Base-by-base conservation (phyloP, 64 coral and sea anemone genomes). In the Stylophora pistillata region DNA sequence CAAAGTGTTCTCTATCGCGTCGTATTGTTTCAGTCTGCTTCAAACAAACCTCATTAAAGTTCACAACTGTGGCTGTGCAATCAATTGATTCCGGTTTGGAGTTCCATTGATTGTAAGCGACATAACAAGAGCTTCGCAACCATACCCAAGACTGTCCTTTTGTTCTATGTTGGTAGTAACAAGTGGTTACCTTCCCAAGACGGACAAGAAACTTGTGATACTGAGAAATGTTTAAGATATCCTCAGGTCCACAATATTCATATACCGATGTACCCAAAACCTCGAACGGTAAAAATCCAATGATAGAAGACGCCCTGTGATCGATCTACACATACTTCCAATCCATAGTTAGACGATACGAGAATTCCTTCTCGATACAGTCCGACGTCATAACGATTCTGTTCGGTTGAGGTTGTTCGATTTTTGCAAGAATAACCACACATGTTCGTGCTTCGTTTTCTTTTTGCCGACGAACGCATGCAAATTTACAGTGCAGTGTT, bases 71-170 rank as follows among this genome's bases (percentile, higher is more conserved):
- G 13, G 88, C 82, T 41, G 87, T 99, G 41, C 89, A 86, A 74
- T 76, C 77, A 30, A 95, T 74, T 56, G 92, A 93, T 27, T 99
- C 97, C 53, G 97, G 97, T 79, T 95, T 99, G n/a, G 93, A 92
- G 74, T 95, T 95, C 93, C 94, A 95, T 25, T 99, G 97, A 88
- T 95, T 99, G 88, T 99, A 99, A 2, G 97, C 95, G 55, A 99
- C 80, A 65, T 90, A 90, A 74, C 77, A 91, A 29, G 56, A 91
- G 25, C 93, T 99, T 73, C 87, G 87, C 30, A 95, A 53, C 89
- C 94, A 90, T 57, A 99, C 88, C 93, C 93, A 99, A 27, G 75
- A 77, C 17, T 90, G 81, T 41, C 97, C 97, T 72, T 99, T 99
- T 10, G 97, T 99, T 15, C 95, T 73, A 21, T 95, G 53, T n/a